These are phyloP conservation scores for Anhinga rufa DNA, from an alignment of 2,113 vertebrate species.

Conservation along the genomic window DNA sequence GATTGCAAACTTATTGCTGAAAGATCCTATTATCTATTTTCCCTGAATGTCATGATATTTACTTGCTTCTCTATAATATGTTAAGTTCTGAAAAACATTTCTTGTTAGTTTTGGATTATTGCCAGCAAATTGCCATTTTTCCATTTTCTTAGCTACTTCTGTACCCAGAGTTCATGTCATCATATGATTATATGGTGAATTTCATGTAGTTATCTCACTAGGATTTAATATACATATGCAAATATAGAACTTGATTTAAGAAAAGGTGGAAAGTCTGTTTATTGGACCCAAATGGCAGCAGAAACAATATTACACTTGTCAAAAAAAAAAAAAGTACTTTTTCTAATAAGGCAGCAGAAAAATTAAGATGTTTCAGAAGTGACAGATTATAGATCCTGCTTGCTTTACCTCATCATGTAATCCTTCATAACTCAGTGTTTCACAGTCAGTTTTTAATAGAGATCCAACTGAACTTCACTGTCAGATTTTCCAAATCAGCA, in stretches of 20 bases:
- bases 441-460: background rate
- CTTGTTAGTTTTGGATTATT: background rate
- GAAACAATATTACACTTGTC: background rate
- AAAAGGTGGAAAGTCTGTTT: background rate
- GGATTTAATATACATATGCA: background rate
- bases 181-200: background rate
- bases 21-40: background rate
- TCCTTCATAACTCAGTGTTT: background rate
- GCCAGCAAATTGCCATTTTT: background rate
- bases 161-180: background rate
- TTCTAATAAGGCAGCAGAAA: background rate
- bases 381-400: background rate
- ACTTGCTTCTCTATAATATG: background rate
- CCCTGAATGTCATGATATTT: background rate
- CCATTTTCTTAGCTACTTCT: background rate
- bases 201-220: background rate
- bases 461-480: background rate
- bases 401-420: background rate
- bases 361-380: background rate
- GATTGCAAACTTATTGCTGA: background rate
- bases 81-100: background rate
- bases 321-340: background rate
- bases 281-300: background rate
- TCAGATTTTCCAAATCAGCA: background rate
- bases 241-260: background rate